Base-by-base conservation (phyloP, 2,888 invertebrate genomes). In the Drosophila merina region DNA sequence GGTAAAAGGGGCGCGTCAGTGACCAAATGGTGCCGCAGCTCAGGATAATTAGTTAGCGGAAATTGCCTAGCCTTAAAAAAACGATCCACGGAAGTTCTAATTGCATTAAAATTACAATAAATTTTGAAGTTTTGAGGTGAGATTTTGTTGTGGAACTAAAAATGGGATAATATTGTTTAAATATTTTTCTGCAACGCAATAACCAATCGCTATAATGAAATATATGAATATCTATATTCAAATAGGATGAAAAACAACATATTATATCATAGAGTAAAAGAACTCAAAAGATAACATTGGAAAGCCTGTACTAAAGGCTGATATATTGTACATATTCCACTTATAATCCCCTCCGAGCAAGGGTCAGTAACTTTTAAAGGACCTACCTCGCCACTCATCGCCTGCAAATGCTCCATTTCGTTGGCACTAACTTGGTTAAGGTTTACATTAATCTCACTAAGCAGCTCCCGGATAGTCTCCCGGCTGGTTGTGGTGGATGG, bases 381-480 rank as follows among this genome's bases (percentile, higher is more conserved):
- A 79, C 79, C 66, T 84, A 84, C 84, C 84, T 84, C 84, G 45
- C 74, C 67, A 48, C 85, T 84, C 84, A 80, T 78, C 8, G 79
- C 79, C 70, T 77, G 85, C 36, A 82, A 78, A 49, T 84, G 84
- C 58, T 86, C 87, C 87, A 85, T 79, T 86, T 82, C 87, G 72
- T 79, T 69, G 50, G 76, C 75, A 49, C 76, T 77, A 42, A 88
- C 89, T 78, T 80, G 70, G 68, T 83, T 85, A 30, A 90, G 59
- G 78, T 90, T 89, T 26, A 90, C 77, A 76, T 89, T 89, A 30
- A 91, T 90, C 33, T 90, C 84, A 42, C 72, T 74, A 26, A 90
- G 79, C 12, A 90, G 68, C 62, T 90, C 82, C 56, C 89, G 75
- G 49, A 90, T 89, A 31, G 78, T 80, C 50, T 76, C 80, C 8